Evolutionary conservation across 2,888 invertebrate genomes (phyloP).

Genomic region (Latrodectus elegans): DNA sequence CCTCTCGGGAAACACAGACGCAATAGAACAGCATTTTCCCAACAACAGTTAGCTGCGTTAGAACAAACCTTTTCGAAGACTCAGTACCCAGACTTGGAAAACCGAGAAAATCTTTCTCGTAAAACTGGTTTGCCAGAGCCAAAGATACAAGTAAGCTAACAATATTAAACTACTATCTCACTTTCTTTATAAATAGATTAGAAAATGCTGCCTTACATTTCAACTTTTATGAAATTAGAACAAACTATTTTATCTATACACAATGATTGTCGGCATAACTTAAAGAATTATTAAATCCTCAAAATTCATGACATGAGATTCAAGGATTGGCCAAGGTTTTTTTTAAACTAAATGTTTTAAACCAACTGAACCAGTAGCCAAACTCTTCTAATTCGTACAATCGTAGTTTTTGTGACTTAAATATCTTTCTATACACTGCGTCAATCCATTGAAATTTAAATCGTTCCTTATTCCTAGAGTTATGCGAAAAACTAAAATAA

Average conservation of each 20-base stretch:
- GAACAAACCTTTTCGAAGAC: conserved; percentile 77
- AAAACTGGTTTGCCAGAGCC: conserved; percentile 77
- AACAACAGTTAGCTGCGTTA: conserved; percentile 76
- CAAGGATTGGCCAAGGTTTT: too few species aligned
- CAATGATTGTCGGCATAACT: not conserved
- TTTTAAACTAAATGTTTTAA: too few species aligned
- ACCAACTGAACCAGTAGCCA: too few species aligned
- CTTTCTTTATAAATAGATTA: not conserved
- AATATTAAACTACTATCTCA: not conserved
- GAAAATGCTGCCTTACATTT: not conserved
- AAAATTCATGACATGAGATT: not conserved
- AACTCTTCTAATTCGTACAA: too few species aligned
- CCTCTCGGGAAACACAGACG: conserved; percentile 75
- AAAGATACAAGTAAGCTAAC: conserved; percentile 75
- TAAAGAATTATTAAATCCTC: not conserved
- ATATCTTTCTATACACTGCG: too few species aligned
- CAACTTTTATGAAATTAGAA: not conserved
- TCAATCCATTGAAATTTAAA: too few species aligned
- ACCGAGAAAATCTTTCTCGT: conserved; percentile 76
- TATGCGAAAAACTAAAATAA: too few species aligned
- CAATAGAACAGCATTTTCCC: conserved; percentile 77
- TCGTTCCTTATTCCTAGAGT: too few species aligned
- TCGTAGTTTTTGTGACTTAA: too few species aligned
- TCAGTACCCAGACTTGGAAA: conserved; percentile 77
- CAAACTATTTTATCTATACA: not conserved